phyloP scores from a whole-genome alignment of 1,140 invertebrate species.

The Platyscapa corneri region DNA sequence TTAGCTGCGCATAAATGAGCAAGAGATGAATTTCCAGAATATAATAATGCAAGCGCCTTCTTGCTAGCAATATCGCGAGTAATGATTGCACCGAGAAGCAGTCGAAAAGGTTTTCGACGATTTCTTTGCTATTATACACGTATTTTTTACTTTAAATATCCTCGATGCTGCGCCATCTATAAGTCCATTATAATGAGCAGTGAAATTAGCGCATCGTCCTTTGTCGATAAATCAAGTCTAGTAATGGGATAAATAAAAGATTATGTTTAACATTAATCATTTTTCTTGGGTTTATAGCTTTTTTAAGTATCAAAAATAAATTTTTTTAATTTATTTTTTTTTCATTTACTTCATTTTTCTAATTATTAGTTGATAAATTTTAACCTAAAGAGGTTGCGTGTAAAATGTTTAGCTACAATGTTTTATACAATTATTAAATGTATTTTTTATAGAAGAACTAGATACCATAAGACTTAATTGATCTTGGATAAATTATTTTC shows the following conservation, averaged over 20 bases:
- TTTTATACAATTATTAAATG: background rate
- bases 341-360: too few relatives aligned
- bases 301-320: too few relatives aligned
- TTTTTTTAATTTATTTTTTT: too few relatives aligned
- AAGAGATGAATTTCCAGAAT: background rate
- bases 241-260: too few relatives aligned
- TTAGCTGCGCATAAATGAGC: constrained; percentile 1
- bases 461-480: background rate
- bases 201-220: background rate
- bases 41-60: background rate
- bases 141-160: background rate
- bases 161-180: background rate
- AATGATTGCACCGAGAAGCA: background rate
- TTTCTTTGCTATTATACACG: background rate
- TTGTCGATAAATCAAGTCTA: background rate
- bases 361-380: too few relatives aligned
- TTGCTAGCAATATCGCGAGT: background rate
- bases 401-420: background rate
- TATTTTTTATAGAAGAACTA: background rate
- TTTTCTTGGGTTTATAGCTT: too few relatives aligned
- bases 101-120: background rate
- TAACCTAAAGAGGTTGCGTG: background rate
- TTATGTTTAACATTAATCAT: too few relatives aligned
- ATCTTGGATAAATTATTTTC: background rate
- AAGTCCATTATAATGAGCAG: background rate